Conservation (phyloP, 2,113 vertebrate species). For the Sarotherodon lohbergeri region DNA sequence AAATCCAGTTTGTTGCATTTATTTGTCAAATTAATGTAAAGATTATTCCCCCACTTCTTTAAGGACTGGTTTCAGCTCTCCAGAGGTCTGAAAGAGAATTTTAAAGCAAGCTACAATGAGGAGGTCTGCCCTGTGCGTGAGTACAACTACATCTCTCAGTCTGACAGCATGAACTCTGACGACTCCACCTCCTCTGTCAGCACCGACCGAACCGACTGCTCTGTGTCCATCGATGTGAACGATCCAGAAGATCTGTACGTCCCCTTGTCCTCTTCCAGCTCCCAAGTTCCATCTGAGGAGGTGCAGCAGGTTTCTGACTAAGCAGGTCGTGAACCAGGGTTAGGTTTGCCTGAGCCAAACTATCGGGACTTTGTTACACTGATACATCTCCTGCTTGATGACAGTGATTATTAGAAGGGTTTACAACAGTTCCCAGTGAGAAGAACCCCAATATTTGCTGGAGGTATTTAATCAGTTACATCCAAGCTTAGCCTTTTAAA, state of each 20-base stretch:
- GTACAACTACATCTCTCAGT: conserved; percentile 39
- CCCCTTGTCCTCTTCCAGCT: background rate
- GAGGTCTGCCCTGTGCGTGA: conserved; percentile 81
- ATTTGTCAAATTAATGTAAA: background rate
- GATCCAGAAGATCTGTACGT: conserved; percentile 21
- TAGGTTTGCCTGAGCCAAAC: background rate
- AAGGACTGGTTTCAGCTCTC: conserved; percentile 86
- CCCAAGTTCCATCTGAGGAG: background rate
- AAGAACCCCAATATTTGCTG: background rate
- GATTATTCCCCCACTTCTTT: background rate
- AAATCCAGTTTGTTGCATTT: background rate
- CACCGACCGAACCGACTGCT: conserved; percentile 40
- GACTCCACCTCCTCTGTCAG: conserved; percentile 10
- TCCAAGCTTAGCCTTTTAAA: background rate
- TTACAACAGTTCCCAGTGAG: background rate
- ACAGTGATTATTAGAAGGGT: background rate
- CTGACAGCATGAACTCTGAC: conserved; percentile 22
- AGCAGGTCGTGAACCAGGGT: background rate
- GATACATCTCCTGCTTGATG: background rate
- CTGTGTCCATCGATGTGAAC: background rate
- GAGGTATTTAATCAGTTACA: background rate
- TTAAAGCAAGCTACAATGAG: conserved; percentile 83
- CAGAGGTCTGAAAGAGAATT: conserved; percentile 81
- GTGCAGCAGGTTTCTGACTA: background rate
- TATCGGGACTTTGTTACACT: background rate